Evolutionary conservation across 1,140 invertebrate species (phyloP), one percentile per base, ranked within the genome.

Genomic region (Dendroctonus ponderosae): DNA sequence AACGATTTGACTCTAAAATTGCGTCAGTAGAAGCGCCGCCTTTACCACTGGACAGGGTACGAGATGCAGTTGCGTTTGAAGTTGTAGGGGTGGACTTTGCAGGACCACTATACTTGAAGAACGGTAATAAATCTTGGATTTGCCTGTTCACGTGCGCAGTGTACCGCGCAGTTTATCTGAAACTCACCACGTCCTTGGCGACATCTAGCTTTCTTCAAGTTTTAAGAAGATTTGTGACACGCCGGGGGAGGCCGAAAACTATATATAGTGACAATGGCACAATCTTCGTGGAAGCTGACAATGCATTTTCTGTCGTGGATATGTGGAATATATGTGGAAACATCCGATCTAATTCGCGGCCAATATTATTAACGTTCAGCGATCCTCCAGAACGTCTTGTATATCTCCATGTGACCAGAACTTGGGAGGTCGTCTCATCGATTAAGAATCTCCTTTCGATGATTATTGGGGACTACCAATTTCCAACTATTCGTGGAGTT

Each of bases 201-300:
- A 26, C 26, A 26, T 26, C 26, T 26, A 26, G 26, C 26, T 26
- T 26, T 26, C 26, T 26, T 26, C 26, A 26, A 26, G 26, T 26
- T 26, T 26, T 26, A 26, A 26, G 26, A 26, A 26, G 26, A 3
- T 26, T 26, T 26, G 26, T 26, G 26, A 2, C 26, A 26, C 26
- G 26, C 3, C 26, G 26, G 3, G 26, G 26, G 26, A 26, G 26
- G 26, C 26, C 26, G 26, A 26, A 26, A 26, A 26, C 26, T 26
- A 26, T 7, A 5, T 79, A 61, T 66, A 77, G 70, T 42, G 78
- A 82, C 62, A 80, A 82, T 62, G 80, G 75, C 0, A 77, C 69
- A 9, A 56, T 40, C 14, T 56, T 56, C 59, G 58, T 56, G n/a
- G 72, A 73, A 7, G 59, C 71, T n/a, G 52, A 69, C 26, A 79